phyloP scores from a whole-genome alignment of 2,113 vertebrate species.

The Grus americana region DNA sequence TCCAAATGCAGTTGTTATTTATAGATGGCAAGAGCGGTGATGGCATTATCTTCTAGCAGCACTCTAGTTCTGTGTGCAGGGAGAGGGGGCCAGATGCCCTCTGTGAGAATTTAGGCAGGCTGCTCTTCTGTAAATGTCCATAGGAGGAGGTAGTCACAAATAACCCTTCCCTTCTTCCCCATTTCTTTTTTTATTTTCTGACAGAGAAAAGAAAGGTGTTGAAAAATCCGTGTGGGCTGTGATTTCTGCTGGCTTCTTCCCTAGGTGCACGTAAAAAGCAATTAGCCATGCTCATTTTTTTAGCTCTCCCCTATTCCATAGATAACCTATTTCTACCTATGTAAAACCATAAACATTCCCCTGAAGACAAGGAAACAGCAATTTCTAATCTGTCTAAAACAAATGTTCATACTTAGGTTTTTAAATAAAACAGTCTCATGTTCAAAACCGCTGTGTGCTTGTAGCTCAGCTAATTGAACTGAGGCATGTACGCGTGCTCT shows the following conservation, averaged over 20 bases:
- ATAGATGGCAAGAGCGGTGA: constrained; percentile 30
- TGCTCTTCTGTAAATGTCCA: background rate
- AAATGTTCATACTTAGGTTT: background rate
- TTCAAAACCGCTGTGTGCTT: background rate
- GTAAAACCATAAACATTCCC: background rate
- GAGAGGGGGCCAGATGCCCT: background rate
- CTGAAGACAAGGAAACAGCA: constrained; percentile 10
- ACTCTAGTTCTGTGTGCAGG: background rate
- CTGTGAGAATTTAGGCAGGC: background rate
- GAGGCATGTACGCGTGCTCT: background rate
- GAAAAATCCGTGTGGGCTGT: background rate
- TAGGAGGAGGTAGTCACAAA: background rate
- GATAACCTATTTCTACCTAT: background rate
- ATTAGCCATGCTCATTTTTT: background rate
- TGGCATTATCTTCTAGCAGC: constrained; percentile 21
- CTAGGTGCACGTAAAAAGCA: background rate
- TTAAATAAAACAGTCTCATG: background rate
- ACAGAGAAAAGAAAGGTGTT: background rate
- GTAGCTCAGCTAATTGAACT: background rate
- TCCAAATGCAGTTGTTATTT: constrained; percentile 42
- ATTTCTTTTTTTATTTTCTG: background rate
- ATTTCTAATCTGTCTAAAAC: background rate
- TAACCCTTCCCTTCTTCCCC: background rate
- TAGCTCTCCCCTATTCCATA: background rate
- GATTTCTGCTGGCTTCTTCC: background rate